Conservation (phyloP, 2,888 invertebrate genomes). For the Sycophila texana region DNA sequence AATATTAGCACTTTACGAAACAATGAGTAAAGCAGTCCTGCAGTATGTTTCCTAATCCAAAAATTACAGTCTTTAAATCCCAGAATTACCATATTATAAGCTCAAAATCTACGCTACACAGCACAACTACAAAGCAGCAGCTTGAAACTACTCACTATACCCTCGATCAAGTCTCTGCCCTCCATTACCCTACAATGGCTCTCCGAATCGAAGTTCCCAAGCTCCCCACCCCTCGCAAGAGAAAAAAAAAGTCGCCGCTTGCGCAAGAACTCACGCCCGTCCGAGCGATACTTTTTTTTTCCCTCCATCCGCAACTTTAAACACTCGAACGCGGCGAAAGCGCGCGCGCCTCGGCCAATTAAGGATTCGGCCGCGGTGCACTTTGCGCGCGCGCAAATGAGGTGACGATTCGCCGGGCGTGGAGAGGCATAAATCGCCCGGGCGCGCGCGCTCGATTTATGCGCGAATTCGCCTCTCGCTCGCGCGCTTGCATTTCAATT, state of each 20-base stretch:
- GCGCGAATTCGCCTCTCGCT: background rate
- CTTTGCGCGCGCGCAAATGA: background rate
- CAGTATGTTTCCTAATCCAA: no score
- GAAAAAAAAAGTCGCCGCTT: background rate
- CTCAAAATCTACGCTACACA: slow-evolving; percentile 29
- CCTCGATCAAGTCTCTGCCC: background rate
- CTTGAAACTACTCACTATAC: background rate
- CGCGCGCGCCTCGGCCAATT: no score
- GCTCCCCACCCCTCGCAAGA: no score
- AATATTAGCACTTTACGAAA: no score
- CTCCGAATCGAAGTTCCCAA: slow-evolving; percentile 34
- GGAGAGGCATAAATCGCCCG: slow-evolving; percentile 30
- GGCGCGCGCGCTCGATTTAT: slow-evolving; percentile 10
- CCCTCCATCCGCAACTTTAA: no score
- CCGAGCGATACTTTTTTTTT: no score
- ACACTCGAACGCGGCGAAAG: no score
- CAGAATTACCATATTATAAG: no score
- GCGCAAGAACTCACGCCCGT: background rate
- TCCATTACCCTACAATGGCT: slow-evolving; percentile 5
- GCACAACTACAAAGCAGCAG: slow-evolving; percentile 5
- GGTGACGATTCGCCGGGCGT: slow-evolving; percentile 39
- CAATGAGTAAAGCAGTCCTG: no score
- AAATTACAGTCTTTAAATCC: no score
- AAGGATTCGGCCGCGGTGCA: no score
- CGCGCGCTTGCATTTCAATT: background rate